Evolutionary conservation across 2,888 invertebrate species (phyloP).

Genomic region (Drosophila emarginata): DNA sequence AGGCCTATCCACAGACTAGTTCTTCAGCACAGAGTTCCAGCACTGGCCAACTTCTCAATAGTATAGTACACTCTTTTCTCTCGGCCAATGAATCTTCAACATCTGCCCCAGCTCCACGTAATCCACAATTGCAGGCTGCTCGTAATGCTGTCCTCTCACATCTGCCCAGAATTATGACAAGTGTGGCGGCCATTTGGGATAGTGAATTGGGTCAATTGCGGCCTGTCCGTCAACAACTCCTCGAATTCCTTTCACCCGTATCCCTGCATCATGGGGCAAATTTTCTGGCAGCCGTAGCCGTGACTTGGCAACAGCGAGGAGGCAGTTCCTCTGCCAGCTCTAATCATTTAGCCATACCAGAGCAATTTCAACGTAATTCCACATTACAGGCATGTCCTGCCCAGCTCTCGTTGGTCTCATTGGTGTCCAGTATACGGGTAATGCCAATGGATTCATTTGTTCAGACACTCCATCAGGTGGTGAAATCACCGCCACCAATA

Average conservation of each 20-base stretch:
- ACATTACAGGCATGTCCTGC: constrained; percentile 85
- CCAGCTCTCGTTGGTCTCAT: constrained; percentile 89
- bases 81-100: constrained; percentile 81
- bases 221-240: constrained; percentile 88
- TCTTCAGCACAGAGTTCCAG: constrained; percentile 84
- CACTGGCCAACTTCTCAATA: constrained; percentile 89
- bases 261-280: constrained; percentile 91
- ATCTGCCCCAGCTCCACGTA: constrained; percentile 76
- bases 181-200: constrained; percentile 91
- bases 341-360: constrained; percentile 61
- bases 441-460: constrained; percentile 93
- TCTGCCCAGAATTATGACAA: constrained; percentile 91
- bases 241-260: constrained; percentile 92
- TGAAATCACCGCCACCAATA: constrained; percentile 88
- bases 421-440: constrained; percentile 91
- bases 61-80: constrained; percentile 91
- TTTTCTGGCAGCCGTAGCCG: constrained; percentile 91
- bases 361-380: constrained; percentile 80
- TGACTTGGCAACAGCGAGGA: constrained; percentile 91
- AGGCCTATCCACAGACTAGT: constrained; percentile 84
- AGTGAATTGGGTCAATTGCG: constrained; percentile 85
- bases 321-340: constrained; percentile 82
- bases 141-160: constrained; percentile 90
- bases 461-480: constrained; percentile 90
- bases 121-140: constrained; percentile 83